A percentile compares a stretch with the other conserved stretches of the same genome.
These are phyloP conservation scores for Pao palembangensis DNA, from an alignment of 2,113 vertebrate species.

Conservation along the genomic window DNA sequence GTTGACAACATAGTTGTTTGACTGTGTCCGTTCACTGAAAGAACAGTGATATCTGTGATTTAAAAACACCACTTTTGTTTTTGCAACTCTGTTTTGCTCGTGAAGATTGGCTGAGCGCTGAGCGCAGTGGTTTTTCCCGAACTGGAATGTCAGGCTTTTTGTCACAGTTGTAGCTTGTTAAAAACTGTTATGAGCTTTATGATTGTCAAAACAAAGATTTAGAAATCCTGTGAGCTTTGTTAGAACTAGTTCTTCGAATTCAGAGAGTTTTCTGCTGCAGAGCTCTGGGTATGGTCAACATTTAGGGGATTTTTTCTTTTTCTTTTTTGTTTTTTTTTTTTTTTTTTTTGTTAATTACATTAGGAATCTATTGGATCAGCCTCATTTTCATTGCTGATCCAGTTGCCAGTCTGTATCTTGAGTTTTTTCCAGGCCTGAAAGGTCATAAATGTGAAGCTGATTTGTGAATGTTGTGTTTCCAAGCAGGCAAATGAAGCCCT, in stretches of 20 bases:
- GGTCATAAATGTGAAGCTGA: not conserved
- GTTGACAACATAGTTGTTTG: conserved; percentile 46
- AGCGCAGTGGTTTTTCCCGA: not conserved
- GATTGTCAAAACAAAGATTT: not conserved
- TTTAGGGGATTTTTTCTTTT: no score
- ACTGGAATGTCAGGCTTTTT: not conserved
- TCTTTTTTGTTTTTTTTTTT: no score
- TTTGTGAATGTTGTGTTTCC: conserved; percentile 34
- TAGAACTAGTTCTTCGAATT: no score
- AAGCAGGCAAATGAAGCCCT: conserved; percentile 96
- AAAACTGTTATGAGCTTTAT: not conserved
- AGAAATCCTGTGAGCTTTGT: not conserved
- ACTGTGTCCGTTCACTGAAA: conserved; percentile 38
- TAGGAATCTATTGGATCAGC: not conserved
- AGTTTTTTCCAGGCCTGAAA: not conserved
- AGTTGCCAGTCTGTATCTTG: not conserved
- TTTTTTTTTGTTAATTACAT: not conserved
- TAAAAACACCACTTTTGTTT: not conserved
- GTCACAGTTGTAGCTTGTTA: not conserved
- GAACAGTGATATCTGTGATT: conserved; percentile 1
- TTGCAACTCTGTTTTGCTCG: not conserved
- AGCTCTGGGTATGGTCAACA: no score
- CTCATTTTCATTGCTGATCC: no score
- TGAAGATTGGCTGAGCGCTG: not conserved
- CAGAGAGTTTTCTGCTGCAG: no score